Evolutionary conservation across 2,113 vertebrate species (phyloP).

Genomic region (Lepisosteus oculatus): DNA sequence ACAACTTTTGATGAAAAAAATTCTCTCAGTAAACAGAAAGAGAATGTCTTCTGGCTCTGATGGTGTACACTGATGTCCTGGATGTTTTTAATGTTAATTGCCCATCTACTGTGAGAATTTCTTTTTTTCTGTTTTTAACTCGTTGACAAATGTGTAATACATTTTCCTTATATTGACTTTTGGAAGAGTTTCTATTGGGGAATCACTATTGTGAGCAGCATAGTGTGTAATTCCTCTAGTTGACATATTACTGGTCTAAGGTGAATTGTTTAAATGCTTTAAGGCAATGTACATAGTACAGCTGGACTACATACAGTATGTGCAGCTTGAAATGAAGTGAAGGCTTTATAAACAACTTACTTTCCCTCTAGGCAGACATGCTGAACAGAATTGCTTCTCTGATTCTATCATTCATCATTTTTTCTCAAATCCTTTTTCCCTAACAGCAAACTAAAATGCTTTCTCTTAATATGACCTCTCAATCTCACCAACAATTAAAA

Average conservation of each 20-base stretch:
- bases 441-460: neutral
- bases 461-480: neutral
- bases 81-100: constrained; percentile 33
- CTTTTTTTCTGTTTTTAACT: constrained; percentile 28
- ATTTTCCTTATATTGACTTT: constrained; percentile 17
- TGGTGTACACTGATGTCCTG: neutral
- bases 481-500: neutral
- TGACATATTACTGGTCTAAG: constrained; percentile 12
- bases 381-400: constrained; percentile 34
- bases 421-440: constrained; percentile 30
- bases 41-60: neutral
- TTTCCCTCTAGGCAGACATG: constrained; percentile 27
- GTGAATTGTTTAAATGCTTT: constrained; percentile 16
- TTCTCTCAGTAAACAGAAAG: constrained; percentile 2
- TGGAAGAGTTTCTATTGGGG: constrained; percentile 25
- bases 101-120: constrained; percentile 28
- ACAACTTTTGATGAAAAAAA: constrained; percentile 1
- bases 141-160: constrained; percentile 28
- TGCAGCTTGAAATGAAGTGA: constrained; percentile 23
- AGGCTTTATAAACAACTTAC: constrained; percentile 27
- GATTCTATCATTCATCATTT: constrained; percentile 35
- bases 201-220: constrained; percentile 3
- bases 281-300: neutral
- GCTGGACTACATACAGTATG: constrained; percentile 11
- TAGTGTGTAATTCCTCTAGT: constrained; percentile 19